Conservation (phyloP, 2,113 vertebrate species). For the Pangasianodon hypophthalmus region DNA sequence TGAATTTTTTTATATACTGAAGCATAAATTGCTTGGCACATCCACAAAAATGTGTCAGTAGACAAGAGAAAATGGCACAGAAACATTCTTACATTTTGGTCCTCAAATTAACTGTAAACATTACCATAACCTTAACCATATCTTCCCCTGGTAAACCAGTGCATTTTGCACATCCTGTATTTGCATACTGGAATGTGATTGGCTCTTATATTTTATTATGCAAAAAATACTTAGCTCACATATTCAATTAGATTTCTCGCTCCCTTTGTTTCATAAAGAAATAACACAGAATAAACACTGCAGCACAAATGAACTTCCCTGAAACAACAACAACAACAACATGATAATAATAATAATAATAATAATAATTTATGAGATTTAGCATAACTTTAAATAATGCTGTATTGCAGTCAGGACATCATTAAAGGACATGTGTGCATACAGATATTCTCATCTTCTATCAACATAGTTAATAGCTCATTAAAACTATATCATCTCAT, state of each 20-base stretch:
- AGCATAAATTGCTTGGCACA: not conserved
- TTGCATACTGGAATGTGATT: constrained; percentile 9
- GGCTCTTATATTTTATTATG: not conserved
- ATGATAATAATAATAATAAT: not conserved
- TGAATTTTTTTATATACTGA: too few species aligned
- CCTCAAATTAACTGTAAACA: too few species aligned
- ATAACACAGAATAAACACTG: not conserved
- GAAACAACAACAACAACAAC: not conserved
- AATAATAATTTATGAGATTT: not conserved
- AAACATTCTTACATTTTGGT: too few species aligned
- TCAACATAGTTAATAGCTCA: constrained; percentile 4
- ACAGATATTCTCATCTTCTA: not conserved
- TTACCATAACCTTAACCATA: not conserved
- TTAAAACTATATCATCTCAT: not conserved
- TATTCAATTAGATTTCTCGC: not conserved
- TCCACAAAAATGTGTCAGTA: too few species aligned
- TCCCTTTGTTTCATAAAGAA: not conserved
- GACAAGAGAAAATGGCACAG: too few species aligned
- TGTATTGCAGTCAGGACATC: not conserved
- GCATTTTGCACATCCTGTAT: not conserved
- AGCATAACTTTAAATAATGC: not conserved
- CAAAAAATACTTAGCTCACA: not conserved
- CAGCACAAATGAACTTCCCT: not conserved
- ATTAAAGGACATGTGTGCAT: not conserved
- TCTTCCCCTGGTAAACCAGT: not conserved